These are phyloP conservation scores for Phalacrocorax brasilianus DNA, from an alignment of 2,113 vertebrate genomes.

Conservation along the genomic window DNA sequence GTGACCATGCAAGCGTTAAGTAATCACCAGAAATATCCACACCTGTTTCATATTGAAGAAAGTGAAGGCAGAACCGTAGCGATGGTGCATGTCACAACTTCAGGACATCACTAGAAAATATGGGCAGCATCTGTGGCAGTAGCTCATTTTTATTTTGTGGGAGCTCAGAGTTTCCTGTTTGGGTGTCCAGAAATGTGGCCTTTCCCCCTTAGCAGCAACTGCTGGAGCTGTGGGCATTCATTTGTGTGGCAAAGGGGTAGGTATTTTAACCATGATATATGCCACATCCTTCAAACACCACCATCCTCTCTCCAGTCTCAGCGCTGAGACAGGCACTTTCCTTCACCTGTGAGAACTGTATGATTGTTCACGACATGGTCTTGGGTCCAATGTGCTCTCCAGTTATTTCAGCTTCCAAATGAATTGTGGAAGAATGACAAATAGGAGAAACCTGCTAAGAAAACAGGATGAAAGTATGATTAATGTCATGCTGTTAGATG, in stretches of 20 bases:
- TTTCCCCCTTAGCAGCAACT: background rate
- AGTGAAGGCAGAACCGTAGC: background rate
- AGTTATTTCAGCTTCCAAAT: background rate
- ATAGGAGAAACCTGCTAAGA: background rate
- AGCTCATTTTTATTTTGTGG: background rate
- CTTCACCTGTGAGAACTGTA: background rate
- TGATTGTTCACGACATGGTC: background rate
- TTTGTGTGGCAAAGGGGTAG: background rate
- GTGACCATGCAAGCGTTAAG: background rate
- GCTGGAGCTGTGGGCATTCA: background rate
- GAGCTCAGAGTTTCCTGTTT: background rate
- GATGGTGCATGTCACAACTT: background rate
- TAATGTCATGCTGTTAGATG: background rate
- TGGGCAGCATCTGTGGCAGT: background rate
- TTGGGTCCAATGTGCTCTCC: background rate
- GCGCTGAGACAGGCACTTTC: background rate
- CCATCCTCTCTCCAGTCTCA: background rate
- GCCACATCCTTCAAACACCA: fast-evolving
- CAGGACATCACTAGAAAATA: background rate
- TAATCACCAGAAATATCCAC: background rate
- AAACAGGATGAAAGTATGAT: background rate
- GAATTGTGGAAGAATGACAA: background rate
- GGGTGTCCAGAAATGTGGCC: background rate
- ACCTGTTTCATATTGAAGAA: background rate
- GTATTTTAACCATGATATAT: fast-evolving